Evolutionary conservation across 2,797 vertebrate species (phyloP).

Genomic region (Lepilemur ruficaudatus): DNA sequence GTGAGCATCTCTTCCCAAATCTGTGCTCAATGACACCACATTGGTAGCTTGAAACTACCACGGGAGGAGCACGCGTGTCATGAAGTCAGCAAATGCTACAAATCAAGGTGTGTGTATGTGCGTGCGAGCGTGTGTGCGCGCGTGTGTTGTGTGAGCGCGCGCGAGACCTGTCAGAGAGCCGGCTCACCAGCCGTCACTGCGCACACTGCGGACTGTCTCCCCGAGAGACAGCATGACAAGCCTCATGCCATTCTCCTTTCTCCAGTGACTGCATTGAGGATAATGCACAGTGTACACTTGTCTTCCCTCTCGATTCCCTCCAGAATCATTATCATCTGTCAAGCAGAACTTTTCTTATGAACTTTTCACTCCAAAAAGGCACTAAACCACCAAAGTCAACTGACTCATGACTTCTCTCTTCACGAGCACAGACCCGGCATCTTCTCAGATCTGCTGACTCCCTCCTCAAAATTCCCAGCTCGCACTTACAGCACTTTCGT

Average conservation of each 20-base stretch:
- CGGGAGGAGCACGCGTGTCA: neutral
- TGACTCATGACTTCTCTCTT: neutral
- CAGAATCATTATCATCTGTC: constrained; percentile 48
- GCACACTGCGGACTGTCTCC: neutral
- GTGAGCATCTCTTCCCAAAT: neutral
- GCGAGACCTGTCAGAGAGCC: neutral
- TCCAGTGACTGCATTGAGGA: constrained; percentile 20
- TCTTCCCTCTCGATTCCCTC: constrained; percentile 58
- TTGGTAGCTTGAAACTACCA: neutral
- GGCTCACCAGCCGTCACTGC: neutral
- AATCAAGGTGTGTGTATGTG: neutral
- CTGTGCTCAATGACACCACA: neutral
- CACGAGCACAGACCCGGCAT: neutral
- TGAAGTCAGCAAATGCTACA: neutral
- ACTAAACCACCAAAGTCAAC: constrained; percentile 23
- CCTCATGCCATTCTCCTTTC: neutral
- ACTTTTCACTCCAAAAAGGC: constrained; percentile 59
- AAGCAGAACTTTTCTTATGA: constrained; percentile 58
- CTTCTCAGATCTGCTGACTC: constrained; percentile 25
- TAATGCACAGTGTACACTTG: constrained; percentile 18
- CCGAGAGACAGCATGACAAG: neutral
- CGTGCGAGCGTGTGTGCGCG: accelerated
- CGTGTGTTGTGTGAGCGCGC: too few species aligned
- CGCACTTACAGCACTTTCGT: neutral
- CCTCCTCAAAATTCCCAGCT: neutral